Evolutionary conservation across 2,797 vertebrate species (phyloP).

Genomic region (Hybognathus amarus): DNA sequence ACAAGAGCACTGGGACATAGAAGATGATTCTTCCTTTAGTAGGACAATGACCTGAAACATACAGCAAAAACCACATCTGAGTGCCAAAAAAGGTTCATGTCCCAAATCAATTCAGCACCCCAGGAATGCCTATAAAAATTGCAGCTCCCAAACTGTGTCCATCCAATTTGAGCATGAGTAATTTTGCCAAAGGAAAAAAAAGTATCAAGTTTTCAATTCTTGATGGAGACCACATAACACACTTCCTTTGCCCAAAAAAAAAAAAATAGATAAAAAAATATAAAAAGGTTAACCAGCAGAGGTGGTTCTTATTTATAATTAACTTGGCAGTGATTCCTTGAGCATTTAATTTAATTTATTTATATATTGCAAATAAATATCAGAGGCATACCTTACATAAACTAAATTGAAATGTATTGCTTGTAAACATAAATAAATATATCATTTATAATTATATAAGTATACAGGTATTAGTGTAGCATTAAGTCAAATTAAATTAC

Average conservation of each 20-base stretch:
- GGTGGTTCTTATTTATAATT: background rate
- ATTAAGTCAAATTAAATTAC: too few relatives aligned
- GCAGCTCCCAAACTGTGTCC: background rate
- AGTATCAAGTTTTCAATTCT: background rate
- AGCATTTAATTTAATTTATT: background rate
- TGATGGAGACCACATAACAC: background rate
- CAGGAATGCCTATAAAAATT: background rate
- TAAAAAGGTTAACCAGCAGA: background rate
- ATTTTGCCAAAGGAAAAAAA: background rate
- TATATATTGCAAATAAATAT: background rate
- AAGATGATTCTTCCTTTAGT: slow-evolving; percentile 3
- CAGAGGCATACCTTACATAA: background rate
- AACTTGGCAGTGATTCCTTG: background rate
- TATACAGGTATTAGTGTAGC: too few relatives aligned
- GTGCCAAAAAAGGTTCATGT: background rate
- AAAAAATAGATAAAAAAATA: too few relatives aligned
- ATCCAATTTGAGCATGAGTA: background rate
- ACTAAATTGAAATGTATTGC: background rate
- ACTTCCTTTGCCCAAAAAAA: background rate
- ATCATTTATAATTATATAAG: too few relatives aligned
- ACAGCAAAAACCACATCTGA: background rate
- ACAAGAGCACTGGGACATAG: slow-evolving; percentile 12
- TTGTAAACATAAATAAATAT: background rate
- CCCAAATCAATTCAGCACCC: background rate
- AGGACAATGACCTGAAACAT: slow-evolving; percentile 4